Evolutionary conservation across 2,113 vertebrate species (phyloP), one percentile per base, ranked within the genome.

Genomic region (Felis chaus): DNA sequence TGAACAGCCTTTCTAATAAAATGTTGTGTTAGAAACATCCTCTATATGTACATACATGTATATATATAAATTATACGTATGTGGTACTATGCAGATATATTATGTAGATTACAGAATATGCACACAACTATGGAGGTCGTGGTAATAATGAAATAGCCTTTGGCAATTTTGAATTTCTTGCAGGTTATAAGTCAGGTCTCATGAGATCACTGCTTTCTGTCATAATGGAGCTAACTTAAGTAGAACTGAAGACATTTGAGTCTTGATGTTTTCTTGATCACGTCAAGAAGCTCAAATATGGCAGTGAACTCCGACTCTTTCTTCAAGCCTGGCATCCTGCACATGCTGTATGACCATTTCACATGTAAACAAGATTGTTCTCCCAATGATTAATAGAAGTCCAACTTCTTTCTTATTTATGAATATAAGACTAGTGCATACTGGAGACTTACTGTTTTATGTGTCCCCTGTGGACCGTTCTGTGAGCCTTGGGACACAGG

Each of bases 401-500:
- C 41, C 39, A 18, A n/a, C 68, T 93, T 39, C 63, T 88, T 74
- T 55, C 68, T 66, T 89, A 39, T 85, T 65, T 78, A 55, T 39
- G 66, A 39, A 10, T 45, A 69, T 31, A 63, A 83, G 53, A 36
- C 25, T 71, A 76, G n/a, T 78, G 53, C 53, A 66, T 53, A 41
- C 48, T 11, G 29, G 71, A 81, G 73, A 36, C 15, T 68, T 0
- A 12, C 15, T 21, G 4, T 69, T 57, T 27, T 63, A 16, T 39
- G 19, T 53, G 6, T 74, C 4, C 25, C 13, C 27, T 3, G 3
- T 57, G 84, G 79, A 15, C 13, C 15, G 6, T 39, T 41, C 41
- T 78, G 31, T 11, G 41, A 7, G 15, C 1, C 8, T 2, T 13
- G 33, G 4, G 8, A 55, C 19, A n/a, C 25, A 16, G 1, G 0